Evolutionary conservation across 2,888 invertebrate genomes (phyloP).

Genomic region (Busseola fusca): DNA sequence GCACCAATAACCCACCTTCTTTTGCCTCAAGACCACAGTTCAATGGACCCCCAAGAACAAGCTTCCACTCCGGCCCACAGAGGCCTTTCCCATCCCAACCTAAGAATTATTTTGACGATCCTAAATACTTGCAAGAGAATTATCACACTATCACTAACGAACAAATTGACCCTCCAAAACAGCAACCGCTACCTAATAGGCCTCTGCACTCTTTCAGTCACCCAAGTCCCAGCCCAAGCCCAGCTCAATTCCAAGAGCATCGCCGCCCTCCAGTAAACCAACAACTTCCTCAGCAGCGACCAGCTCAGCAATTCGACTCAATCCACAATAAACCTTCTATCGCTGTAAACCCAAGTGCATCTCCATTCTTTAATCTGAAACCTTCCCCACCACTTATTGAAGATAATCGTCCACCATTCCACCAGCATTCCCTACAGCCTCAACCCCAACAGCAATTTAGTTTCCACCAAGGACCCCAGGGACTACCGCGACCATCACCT

Average conservation of each 20-base stretch:
- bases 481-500: slow-evolving; percentile 74
- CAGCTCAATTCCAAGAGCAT: slow-evolving; percentile 79
- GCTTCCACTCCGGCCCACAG: slow-evolving; percentile 87
- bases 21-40: slow-evolving; percentile 80
- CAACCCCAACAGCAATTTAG: slow-evolving; percentile 82
- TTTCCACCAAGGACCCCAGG: slow-evolving; percentile 83
- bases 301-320: slow-evolving; percentile 78
- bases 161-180: slow-evolving; percentile 83
- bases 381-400: slow-evolving; percentile 85
- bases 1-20: slow-evolving; percentile 72
- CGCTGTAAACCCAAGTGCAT: slow-evolving; percentile 76
- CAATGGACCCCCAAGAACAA: slow-evolving; percentile 80
- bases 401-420: slow-evolving; percentile 80
- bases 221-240: slow-evolving; percentile 76
- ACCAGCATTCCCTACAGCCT: slow-evolving; percentile 68
- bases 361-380: slow-evolving; percentile 84
- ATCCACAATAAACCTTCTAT: slow-evolving; percentile 79
- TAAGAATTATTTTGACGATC: slow-evolving; percentile 84
- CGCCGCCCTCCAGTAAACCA: slow-evolving; percentile 79
- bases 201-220: slow-evolving; percentile 78
- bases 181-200: slow-evolving; percentile 79
- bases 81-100: slow-evolving; percentile 86
- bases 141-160: slow-evolving; percentile 87
- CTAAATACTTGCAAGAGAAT: slow-evolving; percentile 87
- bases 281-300: slow-evolving; percentile 87